phyloP scores from a whole-genome alignment of 2,888 invertebrate species.

The Lottia gigantea region DNA sequence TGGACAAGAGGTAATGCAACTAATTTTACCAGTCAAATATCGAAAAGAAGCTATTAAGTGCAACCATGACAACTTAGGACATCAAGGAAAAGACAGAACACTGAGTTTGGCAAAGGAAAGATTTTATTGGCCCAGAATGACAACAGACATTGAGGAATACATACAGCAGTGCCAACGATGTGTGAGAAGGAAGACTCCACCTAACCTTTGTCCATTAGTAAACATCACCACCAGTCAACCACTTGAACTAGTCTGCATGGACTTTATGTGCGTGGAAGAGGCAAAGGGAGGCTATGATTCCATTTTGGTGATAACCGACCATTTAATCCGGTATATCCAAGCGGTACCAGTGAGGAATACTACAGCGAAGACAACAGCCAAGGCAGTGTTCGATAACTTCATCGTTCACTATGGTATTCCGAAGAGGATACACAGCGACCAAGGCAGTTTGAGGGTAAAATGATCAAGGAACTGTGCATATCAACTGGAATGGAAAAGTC shows the following conservation, averaged over 20 bases:
- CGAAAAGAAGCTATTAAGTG: conserved; percentile 12
- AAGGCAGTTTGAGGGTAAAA: not conserved
- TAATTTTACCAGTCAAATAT: conserved; percentile 25
- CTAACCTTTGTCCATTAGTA: conserved; percentile 18
- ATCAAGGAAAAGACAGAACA: conserved; percentile 28
- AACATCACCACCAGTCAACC: conserved; percentile 27
- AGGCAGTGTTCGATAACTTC: not conserved
- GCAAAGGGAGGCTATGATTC: conserved; percentile 29
- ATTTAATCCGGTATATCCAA: conserved; percentile 27
- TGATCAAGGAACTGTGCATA: not conserved
- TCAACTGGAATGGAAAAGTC: not conserved
- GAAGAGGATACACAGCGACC: not conserved
- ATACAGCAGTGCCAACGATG: conserved; percentile 23
- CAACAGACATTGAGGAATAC: conserved; percentile 23
- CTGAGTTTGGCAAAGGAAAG: conserved; percentile 26
- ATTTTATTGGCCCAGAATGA: conserved; percentile 36
- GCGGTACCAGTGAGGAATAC: conserved; percentile 30
- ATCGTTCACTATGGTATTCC: no score
- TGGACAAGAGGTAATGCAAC: conserved; percentile 15
- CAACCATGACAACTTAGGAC: conserved; percentile 34
- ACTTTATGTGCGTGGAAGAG: conserved; percentile 30
- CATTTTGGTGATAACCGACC: conserved; percentile 29
- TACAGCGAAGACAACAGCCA: not conserved
- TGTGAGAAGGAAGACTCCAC: conserved; percentile 18
- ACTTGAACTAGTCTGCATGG: conserved; percentile 29